phyloP scores from a whole-genome alignment of 2,797 vertebrate genomes.

The Enteromius viviparus region DNA sequence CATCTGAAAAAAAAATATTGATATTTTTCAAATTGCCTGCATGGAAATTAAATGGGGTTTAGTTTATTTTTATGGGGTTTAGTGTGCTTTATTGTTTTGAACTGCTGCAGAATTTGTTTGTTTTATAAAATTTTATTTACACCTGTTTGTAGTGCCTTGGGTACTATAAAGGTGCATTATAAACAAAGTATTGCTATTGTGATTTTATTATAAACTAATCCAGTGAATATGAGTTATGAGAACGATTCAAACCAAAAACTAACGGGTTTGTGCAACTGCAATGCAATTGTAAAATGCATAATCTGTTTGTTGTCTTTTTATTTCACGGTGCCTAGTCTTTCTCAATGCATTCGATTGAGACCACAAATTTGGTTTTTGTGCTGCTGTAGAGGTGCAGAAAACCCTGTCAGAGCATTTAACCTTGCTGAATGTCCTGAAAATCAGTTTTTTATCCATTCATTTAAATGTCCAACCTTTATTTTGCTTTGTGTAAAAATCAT shows the following conservation, averaged over 20 bases:
- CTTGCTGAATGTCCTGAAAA: neutral
- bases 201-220: neutral
- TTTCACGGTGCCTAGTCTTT: neutral
- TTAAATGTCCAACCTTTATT: neutral
- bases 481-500: conserved; percentile 1
- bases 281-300: neutral
- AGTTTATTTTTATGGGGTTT: too few species aligned
- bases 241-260: too few species aligned
- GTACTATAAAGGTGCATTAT: neutral
- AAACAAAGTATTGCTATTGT: neutral
- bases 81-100: neutral
- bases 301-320: conserved; percentile 5
- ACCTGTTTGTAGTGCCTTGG: neutral
- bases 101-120: neutral
- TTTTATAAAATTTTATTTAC: neutral
- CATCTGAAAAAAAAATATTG: neutral
- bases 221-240: neutral
- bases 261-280: neutral
- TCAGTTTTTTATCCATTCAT: neutral
- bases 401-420: neutral
- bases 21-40: neutral
- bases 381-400: neutral
- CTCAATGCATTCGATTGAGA: neutral
- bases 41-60: neutral
- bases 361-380: neutral